phyloP scores from a whole-genome alignment of 2,797 vertebrate genomes.

The Pseudochirops corinnae region DNA sequence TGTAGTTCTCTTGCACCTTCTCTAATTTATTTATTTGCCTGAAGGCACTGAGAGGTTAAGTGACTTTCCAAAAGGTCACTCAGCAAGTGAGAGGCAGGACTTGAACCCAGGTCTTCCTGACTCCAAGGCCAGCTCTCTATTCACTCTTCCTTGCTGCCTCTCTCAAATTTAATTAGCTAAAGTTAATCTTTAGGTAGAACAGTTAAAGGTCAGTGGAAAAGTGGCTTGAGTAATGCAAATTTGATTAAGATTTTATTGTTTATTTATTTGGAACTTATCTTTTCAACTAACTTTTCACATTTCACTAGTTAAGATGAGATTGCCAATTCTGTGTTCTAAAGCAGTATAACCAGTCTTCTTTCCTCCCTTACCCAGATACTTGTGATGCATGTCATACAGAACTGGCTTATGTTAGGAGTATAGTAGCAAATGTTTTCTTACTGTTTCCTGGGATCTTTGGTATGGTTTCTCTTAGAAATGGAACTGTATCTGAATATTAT shows the following conservation, averaged over 20 bases:
- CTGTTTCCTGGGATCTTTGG: not conserved
- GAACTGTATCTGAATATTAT: not conserved
- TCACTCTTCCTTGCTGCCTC: not conserved
- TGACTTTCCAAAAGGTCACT: not conserved
- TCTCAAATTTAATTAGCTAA: not conserved
- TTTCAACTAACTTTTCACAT: constrained; percentile 2
- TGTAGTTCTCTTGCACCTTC: not conserved
- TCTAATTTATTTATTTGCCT: not conserved
- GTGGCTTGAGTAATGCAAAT: not conserved
- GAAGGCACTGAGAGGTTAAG: not conserved
- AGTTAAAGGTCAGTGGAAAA: not conserved
- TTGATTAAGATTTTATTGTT: not conserved
- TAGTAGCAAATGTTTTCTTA: not conserved
- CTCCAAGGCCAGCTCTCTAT: not conserved
- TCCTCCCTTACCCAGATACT: not conserved
- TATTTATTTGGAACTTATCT: constrained; percentile 2
- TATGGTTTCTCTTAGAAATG: constrained; percentile 11
- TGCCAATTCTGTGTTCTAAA: constrained; percentile 5
- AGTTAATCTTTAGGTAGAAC: not conserved
- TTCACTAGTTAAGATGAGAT: constrained; percentile 7
- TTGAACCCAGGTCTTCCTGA: constrained; percentile 6
- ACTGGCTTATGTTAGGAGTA: not conserved
- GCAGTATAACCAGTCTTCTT: constrained; percentile 6
- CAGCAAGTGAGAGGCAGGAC: not conserved
- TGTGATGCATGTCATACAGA: not conserved